Base-by-base conservation (phyloP, 2,113 vertebrate genomes). In the Pundamilia nyererei region DNA sequence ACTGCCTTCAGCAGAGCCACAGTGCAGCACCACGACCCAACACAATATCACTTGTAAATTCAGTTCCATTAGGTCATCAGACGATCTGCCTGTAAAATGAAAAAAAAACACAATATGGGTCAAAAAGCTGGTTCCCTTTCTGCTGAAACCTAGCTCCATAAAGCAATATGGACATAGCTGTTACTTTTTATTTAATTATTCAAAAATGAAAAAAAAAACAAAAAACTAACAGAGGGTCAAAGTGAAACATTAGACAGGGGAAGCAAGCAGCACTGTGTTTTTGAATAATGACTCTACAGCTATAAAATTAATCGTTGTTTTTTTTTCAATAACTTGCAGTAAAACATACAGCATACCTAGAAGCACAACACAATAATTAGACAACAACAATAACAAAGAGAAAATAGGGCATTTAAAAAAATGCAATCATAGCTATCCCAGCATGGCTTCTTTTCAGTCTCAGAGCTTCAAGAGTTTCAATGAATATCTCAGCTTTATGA, bases 61-160 rank as follows among this genome's bases (percentile, higher is more conserved):
- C 82, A 92, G 86, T 91, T 96, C 96, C 96, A 97, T 96, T 89
- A 92, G 92, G 90, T 93, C 93, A 95, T 92, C 91, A 90, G 93
- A 94, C 86, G 92, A 85, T 94, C 81, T 85, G 84, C 92, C 95
- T 95, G 94, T 29, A 89, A 92, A 87, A 90, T 3, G 42, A 94
- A 17, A 40, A 17, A 40, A 26, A 91, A 86, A 85, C 33, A 87
- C 1, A 62, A 68, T n/a, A 14, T 54, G 12, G 40, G 62, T 91
- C 33, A 92, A 88, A 82, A 79, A 58, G 3, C 24, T 26, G 35
- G 77, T 86, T 87, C 5, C 19, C 21, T 86, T 82, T 85, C 9
- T 26, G 31, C 17, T 24, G 19, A 70, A 81, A 83, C 79, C 9
- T 17, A 55, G 29, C 56, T 85, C 4, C 15, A 82, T 77, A 8